Evolutionary conservation across 2,113 vertebrate genomes (phyloP), one percentile per base, ranked within the genome.

Genomic region (Amphilophus citrinellus): DNA sequence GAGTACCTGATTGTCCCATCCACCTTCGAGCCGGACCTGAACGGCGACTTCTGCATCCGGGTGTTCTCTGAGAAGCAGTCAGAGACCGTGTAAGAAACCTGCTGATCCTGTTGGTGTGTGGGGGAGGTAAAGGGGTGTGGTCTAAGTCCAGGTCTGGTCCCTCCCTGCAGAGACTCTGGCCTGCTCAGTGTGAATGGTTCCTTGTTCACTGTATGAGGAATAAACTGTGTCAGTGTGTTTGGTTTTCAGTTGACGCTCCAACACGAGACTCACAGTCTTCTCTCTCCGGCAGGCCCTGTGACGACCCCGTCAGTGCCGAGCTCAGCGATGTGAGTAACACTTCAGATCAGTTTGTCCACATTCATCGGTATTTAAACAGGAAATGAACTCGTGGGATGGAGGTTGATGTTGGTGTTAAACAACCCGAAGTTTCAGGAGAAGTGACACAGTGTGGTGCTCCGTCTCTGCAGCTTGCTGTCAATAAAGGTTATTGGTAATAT

Each of bases 21-120:
- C 5, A 99, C 98, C 89, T 99, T 97, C 0, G 98, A 99, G 0
- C 96, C 98, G 44, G 91, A 99, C 93, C 96, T 96, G 86, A 95
- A 98, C 0, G 98, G 96, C 0, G 97, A 99, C 85, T 99, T 99
- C 96, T 99, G 98, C 68, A 94, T 99, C 76, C 95, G 98, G 0
- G 95, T 99, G 65, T 99, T 99, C 89, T 98, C 97, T 0, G 98
- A 99, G 89, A 99, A 98, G 92, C 97, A 97, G 8, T 94, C 95
- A 0, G 95, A 97, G 80, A 97, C 97, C 58, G 61, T 89, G 98
- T 99, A 95, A 59, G 94, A 76, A 6, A 22, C 13, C 35, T 57
- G 53, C n/a, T 39, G 18, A 10, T 56, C 7, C 24, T 27, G 10
- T 59, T 83, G 30, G 3, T 76, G 76, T 17, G 59, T 50, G 13